Evolutionary conservation across 2,888 invertebrate species (phyloP).

Genomic region (Heliconius erato): DNA sequence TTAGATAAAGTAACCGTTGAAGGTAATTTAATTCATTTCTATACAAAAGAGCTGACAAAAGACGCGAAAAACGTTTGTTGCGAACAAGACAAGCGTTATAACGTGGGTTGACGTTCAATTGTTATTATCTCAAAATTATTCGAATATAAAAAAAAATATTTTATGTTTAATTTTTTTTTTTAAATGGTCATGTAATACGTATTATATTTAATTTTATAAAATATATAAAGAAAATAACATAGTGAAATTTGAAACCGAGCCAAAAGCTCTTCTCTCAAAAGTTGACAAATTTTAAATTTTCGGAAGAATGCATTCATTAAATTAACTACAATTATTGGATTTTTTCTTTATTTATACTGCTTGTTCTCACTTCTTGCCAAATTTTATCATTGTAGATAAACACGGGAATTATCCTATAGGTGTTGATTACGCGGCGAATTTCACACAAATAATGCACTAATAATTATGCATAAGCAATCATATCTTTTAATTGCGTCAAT

Average conservation of each 20-base stretch:
- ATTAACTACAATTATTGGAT: too few species aligned
- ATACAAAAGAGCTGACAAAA: slow-evolving; percentile 23
- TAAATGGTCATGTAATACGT: background rate
- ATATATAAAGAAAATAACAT: background rate
- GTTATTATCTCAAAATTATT: slow-evolving; percentile 9
- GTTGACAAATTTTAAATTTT: too few species aligned
- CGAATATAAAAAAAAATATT: background rate
- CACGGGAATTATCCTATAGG: too few species aligned
- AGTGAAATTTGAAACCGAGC: background rate
- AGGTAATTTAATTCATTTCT: slow-evolving; percentile 32
- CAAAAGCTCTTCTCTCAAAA: too few species aligned
- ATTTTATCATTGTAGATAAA: too few species aligned
- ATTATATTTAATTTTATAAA: background rate
- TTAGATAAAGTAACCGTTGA: slow-evolving; percentile 35
- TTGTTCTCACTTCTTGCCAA: too few species aligned
- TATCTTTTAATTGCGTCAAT: too few species aligned
- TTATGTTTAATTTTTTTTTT: background rate
- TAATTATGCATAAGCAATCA: too few species aligned
- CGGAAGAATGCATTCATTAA: too few species aligned
- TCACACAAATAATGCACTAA: too few species aligned
- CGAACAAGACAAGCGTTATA: slow-evolving; percentile 28
- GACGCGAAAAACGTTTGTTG: slow-evolving; percentile 18
- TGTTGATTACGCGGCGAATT: too few species aligned
- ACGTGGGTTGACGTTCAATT: slow-evolving; percentile 24
- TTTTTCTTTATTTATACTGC: too few species aligned